Conservation (phyloP, 1,140 invertebrate species). For the Laodelphax striatellus region DNA sequence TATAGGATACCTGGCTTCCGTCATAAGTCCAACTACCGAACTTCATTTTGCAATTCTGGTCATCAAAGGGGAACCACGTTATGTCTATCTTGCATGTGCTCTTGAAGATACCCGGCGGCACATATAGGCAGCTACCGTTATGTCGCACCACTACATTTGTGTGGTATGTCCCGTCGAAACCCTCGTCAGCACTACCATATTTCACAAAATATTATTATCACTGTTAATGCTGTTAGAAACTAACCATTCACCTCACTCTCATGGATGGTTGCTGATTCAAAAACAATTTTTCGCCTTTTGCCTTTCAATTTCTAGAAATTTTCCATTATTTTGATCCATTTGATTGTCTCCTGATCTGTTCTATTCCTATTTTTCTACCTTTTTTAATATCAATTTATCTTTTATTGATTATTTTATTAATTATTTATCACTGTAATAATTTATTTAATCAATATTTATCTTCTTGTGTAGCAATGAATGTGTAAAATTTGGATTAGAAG, state of each 20-base stretch:
- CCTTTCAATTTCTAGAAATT: too few species aligned
- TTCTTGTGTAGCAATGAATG: too few species aligned
- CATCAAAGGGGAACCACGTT: slow-evolving; percentile 98
- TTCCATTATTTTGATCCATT: too few species aligned
- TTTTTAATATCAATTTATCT: too few species aligned
- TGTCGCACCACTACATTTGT: slow-evolving; percentile 93
- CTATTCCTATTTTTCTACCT: too few species aligned
- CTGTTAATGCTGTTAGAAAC: not conserved
- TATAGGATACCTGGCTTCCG: slow-evolving; percentile 65
- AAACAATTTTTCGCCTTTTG: too few species aligned
- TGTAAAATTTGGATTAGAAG: too few species aligned
- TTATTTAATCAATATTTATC: too few species aligned
- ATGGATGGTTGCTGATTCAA: not conserved
- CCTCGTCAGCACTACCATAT: slow-evolving; percentile 84
- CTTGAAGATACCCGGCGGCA: slow-evolving; percentile 97
- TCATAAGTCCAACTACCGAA: slow-evolving; percentile 93
- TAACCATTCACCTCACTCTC: not conserved
- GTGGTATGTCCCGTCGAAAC: slow-evolving; percentile 94
- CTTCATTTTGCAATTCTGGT: slow-evolving; percentile 93
- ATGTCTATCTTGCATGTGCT: slow-evolving; percentile 99
- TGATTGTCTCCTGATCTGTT: too few species aligned
- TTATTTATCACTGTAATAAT: too few species aligned
- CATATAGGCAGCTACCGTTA: slow-evolving; percentile 91
- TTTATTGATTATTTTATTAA: too few species aligned
- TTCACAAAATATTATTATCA: slow-evolving; percentile 21